These are phyloP conservation scores for Pelochelys cantorii DNA, from an alignment of 2,797 vertebrate species.

Conservation along the genomic window DNA sequence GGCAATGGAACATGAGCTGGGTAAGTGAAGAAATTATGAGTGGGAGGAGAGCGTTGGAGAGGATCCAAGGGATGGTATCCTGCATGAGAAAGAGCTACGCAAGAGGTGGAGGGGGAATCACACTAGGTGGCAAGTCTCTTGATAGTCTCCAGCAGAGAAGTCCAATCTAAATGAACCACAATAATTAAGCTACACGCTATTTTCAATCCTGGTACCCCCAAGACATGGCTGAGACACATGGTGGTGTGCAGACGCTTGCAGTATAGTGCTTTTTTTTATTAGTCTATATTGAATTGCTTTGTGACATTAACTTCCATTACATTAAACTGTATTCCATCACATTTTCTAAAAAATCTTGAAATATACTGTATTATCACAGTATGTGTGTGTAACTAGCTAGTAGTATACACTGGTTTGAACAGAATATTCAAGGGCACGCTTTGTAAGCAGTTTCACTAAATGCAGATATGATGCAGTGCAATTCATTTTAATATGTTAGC, in stretches of 20 bases:
- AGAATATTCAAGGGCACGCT: conserved; percentile 8
- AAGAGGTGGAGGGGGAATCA: neutral
- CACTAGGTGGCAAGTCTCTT: neutral
- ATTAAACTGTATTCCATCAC: neutral
- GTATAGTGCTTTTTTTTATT: neutral
- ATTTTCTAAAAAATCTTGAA: neutral
- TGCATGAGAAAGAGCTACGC: neutral
- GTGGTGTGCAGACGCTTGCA: neutral
- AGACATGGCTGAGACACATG: neutral
- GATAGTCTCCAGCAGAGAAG: neutral
- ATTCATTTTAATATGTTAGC: neutral
- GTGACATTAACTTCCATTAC: neutral
- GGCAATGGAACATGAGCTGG: neutral
- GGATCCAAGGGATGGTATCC: neutral
- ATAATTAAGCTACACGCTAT: neutral
- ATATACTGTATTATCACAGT: neutral
- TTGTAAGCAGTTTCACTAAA: neutral
- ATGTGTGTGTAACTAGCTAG: neutral
- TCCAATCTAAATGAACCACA: neutral
- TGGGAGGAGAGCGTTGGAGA: neutral
- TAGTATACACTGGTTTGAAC: neutral
- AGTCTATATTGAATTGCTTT: neutral
- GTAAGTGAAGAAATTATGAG: neutral
- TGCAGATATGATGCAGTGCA: neutral
- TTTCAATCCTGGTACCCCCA: neutral